Evolutionary conservation across 2,113 vertebrate species (phyloP).

Genomic region (Dinomys branickii): DNA sequence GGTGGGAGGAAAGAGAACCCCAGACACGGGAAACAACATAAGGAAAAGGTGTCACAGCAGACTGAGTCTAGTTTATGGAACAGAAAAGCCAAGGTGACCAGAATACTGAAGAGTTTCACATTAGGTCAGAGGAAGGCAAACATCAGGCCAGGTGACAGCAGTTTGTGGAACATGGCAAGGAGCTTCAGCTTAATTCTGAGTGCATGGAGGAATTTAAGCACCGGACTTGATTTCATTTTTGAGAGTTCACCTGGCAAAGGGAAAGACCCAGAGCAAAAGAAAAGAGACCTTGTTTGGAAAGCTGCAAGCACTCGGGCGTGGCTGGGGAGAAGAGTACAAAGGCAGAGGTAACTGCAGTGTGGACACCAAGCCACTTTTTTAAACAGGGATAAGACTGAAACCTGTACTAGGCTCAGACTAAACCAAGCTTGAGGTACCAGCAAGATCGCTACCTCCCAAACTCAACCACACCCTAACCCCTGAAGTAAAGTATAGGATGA

Average conservation of each 20-base stretch:
- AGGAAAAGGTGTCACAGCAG: not conserved
- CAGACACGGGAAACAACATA: not conserved
- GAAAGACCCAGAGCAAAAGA: not conserved
- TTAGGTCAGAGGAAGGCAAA: not conserved
- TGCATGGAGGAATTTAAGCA: not conserved
- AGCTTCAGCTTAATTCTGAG: constrained; percentile 18
- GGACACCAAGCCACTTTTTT: not conserved
- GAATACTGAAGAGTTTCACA: not conserved
- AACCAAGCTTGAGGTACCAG: not conserved
- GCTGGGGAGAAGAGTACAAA: not conserved
- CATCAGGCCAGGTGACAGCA: not conserved
- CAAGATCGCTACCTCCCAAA: not conserved
- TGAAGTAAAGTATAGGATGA: not conserved
- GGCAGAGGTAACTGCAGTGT: not conserved
- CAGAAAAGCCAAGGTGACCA: not conserved
- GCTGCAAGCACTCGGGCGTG: not conserved
- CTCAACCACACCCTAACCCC: not conserved
- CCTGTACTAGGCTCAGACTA: not conserved
- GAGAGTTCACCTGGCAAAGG: not conserved
- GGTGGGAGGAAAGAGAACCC: not conserved
- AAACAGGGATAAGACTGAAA: not conserved
- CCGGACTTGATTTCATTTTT: not conserved
- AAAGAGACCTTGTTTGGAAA: constrained; percentile 26
- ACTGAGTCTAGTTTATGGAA: not conserved
- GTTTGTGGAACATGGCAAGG: not conserved